A percentile compares a stretch with the other conserved stretches of the same genome.
Evolutionary conservation across 2,113 vertebrate genomes (phyloP).

Genomic region (Casuarius casuarius): DNA sequence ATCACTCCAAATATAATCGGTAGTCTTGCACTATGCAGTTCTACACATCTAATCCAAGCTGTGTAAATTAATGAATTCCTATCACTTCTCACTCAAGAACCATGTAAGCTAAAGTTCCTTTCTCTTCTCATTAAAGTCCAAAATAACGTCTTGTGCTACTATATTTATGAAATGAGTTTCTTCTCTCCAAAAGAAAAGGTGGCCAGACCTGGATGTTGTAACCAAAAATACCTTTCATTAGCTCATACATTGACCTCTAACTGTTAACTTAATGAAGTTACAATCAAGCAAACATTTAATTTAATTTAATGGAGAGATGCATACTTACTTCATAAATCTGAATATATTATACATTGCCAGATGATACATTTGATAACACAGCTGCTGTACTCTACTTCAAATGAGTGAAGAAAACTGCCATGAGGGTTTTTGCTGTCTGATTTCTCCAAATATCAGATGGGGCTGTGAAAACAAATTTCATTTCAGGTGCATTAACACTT

Average conservation of each 20-base stretch:
- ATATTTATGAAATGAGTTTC: not conserved
- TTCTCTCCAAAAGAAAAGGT: not conserved
- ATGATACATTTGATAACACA: slow-evolving; percentile 21
- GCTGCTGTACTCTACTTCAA: not conserved
- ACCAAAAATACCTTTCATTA: not conserved
- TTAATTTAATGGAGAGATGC: slow-evolving; percentile 9
- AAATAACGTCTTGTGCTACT: not conserved
- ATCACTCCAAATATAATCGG: not conserved
- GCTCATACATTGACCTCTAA: not conserved
- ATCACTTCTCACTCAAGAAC: not conserved
- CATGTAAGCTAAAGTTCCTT: not conserved
- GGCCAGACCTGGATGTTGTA: not conserved
- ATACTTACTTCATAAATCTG: not conserved
- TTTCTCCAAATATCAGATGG: not conserved
- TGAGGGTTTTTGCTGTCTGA: not conserved
- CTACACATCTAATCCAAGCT: not conserved
- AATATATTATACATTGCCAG: not conserved
- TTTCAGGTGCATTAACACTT: not conserved
- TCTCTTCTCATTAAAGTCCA: not conserved
- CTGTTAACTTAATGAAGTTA: not conserved
- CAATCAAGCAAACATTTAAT: not conserved
- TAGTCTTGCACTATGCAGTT: not conserved
- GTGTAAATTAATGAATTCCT: not conserved
- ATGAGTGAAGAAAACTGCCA: not conserved
- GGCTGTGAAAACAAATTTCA: not conserved